Base-by-base conservation (phyloP, 2,888 invertebrate genomes). In the Apamea anceps region DNA sequence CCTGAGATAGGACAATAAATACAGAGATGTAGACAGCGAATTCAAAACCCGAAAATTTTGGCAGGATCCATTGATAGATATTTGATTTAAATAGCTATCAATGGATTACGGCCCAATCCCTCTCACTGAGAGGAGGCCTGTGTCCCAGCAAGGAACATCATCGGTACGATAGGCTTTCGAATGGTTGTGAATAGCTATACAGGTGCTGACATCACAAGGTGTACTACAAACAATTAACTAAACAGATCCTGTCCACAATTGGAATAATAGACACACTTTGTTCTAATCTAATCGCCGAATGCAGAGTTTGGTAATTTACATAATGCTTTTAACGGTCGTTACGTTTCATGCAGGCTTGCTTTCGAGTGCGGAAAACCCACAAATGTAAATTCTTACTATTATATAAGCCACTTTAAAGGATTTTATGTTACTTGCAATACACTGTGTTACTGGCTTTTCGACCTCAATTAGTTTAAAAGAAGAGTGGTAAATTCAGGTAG, bases 291-390 rank as follows among this genome's bases (percentile, higher is more conserved):
- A 90, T 88, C 89, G 79, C 79, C 75, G 75, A 73, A 77, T 81
- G 81, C 79, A 77, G 76, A 85, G 73, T 87, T 85, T 80, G 76
- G 82, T 75, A 81, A 87, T 89, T 89, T 88, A 70, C 82, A 88
- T 90, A 90, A 87, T 88, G 87, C 89, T 88, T 84, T 85, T 85
- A 85, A 87, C 81, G 80, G 84, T 88, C 89, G 80, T 90, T 88
- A 76, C 85, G 75, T 77, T 80, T 83, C 87, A 90, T 89, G 84
- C 87, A 87, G 85, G 84, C 90, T 66, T 66, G 82, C 82, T 81
- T 73, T 72, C 75, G 67, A 80, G 74, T 76, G 57, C 73, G 80
- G 83, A 25, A 84, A 75, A 84, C 82, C 84, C 82, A 75, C 84
- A 84, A 84, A 90, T 90, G 84, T 90, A 85, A 89, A 88, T 87